phyloP scores from a whole-genome alignment of 2,888 invertebrate genomes.

The Ceriagrion tenellum region DNA sequence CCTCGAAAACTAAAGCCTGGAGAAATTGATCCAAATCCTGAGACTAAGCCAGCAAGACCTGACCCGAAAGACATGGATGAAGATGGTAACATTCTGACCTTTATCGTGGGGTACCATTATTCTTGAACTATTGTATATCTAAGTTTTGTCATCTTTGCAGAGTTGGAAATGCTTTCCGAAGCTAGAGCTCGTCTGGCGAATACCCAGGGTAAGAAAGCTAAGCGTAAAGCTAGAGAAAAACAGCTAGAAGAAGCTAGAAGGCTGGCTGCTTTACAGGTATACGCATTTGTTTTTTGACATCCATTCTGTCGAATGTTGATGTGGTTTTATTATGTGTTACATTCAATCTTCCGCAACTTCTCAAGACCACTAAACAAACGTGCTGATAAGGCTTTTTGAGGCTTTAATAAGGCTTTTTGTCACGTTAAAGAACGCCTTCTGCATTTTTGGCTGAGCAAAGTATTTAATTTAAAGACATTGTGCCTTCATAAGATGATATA shows the following conservation, averaged over 20 bases:
- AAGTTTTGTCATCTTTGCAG: constrained; percentile 78
- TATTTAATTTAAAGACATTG: too few relatives aligned
- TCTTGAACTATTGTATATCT: background rate
- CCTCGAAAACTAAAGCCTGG: constrained; percentile 98
- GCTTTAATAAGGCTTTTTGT: too few relatives aligned
- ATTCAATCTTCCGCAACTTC: too few relatives aligned
- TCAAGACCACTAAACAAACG: too few relatives aligned
- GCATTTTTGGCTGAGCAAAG: too few relatives aligned
- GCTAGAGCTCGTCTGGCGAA: constrained; percentile 99
- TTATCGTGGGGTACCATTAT: background rate
- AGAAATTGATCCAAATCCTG: constrained; percentile 99
- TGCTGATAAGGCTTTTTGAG: too few relatives aligned
- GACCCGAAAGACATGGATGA: constrained; percentile 99
- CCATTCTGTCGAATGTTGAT: background rate
- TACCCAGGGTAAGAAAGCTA: constrained; percentile 97
- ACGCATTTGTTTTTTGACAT: background rate
- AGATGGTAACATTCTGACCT: constrained; percentile 85
- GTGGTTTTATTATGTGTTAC: too few relatives aligned
- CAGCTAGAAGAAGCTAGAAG: constrained; percentile 98
- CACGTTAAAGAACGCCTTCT: too few relatives aligned
- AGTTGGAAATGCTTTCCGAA: constrained; percentile 99
- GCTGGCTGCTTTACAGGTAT: constrained; percentile 92
- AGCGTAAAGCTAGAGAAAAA: constrained; percentile 97
- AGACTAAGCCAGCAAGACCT: constrained; percentile 99
- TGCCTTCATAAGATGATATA: too few relatives aligned